Evolutionary conservation across 2,113 vertebrate genomes (phyloP).

Genomic region (Vicugna pacos): DNA sequence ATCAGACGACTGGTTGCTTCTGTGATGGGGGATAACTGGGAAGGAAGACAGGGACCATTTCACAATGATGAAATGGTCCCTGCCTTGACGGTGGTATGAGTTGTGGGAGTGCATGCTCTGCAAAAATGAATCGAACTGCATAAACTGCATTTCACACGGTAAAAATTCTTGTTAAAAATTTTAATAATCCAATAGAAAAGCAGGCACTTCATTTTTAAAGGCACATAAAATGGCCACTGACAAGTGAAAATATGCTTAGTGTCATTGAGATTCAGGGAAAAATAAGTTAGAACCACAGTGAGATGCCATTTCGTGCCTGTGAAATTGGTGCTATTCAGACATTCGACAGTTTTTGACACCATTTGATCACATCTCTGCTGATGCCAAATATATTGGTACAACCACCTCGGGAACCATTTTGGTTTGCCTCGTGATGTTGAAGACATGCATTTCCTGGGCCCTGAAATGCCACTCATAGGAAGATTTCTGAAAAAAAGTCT

Average conservation of each 20-base stretch:
- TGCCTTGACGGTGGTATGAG: neutral
- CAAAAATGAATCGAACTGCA: neutral
- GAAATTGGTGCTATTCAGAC: neutral
- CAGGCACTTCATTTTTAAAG: neutral
- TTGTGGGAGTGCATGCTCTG: neutral
- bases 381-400: neutral
- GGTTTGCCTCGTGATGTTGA: neutral
- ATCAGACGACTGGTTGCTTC: neutral
- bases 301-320: neutral
- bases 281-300: neutral
- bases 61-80: neutral
- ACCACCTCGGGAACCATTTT: neutral
- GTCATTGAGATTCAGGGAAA: neutral
- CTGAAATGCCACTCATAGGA: neutral
- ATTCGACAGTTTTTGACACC: neutral
- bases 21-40: neutral
- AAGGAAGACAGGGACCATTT: neutral
- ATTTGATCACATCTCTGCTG: neutral
- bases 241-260: neutral
- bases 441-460: neutral
- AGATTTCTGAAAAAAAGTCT: neutral
- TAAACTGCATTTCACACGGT: neutral
- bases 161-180: neutral
- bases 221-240: neutral
- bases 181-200: neutral